phyloP scores from a whole-genome alignment of 2,113 vertebrate genomes.

The Thunnus maccoyii region DNA sequence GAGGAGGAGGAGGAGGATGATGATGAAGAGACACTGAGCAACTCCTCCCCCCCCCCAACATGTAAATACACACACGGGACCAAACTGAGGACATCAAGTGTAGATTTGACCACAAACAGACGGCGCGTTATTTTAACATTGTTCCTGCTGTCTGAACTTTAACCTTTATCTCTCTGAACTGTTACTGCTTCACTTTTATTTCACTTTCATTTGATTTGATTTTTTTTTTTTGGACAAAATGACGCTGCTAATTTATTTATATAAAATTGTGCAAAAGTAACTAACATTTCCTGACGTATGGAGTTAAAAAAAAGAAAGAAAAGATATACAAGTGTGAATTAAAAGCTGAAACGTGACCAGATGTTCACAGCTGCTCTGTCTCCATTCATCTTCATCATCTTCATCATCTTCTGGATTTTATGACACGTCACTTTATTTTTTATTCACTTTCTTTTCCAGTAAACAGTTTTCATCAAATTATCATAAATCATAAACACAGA shows the following conservation, averaged over 20 bases:
- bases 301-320: conserved; percentile 46
- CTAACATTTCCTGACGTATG: conserved; percentile 87
- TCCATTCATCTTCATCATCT: background rate
- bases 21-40: conserved; percentile 6
- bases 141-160: background rate
- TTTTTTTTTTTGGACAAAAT: conserved; percentile 43
- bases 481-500: no score
- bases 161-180: no score
- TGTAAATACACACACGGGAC: conserved; percentile 70
- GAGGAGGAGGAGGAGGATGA: conserved; percentile 23
- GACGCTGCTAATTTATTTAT: conserved; percentile 85
- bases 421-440: background rate
- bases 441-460: background rate
- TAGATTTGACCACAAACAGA: background rate
- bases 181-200: no score
- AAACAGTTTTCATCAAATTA: background rate
- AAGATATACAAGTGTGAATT: conserved; percentile 91
- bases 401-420: background rate
- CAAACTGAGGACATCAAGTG: conserved; percentile 48
- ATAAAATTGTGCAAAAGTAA: conserved; percentile 81
- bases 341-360: conserved; percentile 77
- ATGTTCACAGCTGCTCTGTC: conserved; percentile 48
- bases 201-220: background rate
- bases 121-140: background rate
- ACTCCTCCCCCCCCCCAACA: background rate